Base-by-base conservation (phyloP, 2,113 vertebrate species). In the Pipra filicauda region DNA sequence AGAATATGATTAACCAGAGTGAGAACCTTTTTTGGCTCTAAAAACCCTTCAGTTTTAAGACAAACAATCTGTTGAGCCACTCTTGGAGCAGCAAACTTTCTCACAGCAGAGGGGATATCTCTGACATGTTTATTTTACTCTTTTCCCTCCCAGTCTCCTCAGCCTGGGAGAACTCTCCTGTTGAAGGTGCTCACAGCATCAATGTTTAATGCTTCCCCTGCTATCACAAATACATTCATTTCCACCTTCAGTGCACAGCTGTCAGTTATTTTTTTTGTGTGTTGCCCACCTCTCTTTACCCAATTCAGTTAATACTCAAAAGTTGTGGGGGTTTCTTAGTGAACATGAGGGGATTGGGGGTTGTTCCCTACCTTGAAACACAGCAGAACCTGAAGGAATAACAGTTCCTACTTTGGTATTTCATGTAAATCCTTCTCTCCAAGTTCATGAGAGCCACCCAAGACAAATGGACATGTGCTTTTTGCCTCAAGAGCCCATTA, bases 161-260 rank as follows among this genome's bases (percentile, higher is more conserved):
- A 70, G 41, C 37, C 73, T 35, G 31, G 30, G 37, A 58, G 46
- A 86, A 91, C 8, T 28, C 35, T 41, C 13, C 33, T 81, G 37
- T 76, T 83, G 61, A 3, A 58, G 43, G 41, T 52, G 37, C 44
- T 44, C 43, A 66, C 19, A 59, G 55, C 69, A 49, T 4, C 12
- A n/a, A 12, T 18, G 22, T 23, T 57, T 18, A 27, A 61, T 14
- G 51, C 58, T 89, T 64, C 59, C 57, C 46, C 28, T 46, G 82
- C 54, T 54, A 57, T n/a, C 61, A 69, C 52, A 91, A 65, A 24
- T 3, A 46, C 39, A 6, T 57, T 75, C 5, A 70, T 30, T 85
- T 88, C 46, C 54, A 85, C 91, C 31, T 54, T 70, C 83, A 81
- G 35, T 67, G 66, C 71, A 75, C 64, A 44, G 64, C 57, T 88